A percentile compares a stretch with the other conserved stretches of the same genome.
Conservation (phyloP, 1,140 invertebrate species). For the Drosophila takahashii region DNA sequence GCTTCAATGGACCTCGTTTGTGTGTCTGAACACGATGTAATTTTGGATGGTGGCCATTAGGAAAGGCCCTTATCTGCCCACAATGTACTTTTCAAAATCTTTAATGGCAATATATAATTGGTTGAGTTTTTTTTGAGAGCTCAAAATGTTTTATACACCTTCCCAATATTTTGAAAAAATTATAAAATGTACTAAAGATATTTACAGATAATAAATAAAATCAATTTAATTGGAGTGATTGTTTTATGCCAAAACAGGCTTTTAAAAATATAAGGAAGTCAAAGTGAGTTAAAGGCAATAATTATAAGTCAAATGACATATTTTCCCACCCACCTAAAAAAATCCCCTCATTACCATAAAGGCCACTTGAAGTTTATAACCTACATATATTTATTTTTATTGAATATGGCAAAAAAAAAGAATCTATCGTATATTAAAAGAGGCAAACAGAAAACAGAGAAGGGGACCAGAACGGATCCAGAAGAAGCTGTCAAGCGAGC, state of each 20-base stretch:
- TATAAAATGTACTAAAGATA: no score
- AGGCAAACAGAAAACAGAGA: neutral
- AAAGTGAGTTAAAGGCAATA: no score
- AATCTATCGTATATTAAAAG: neutral
- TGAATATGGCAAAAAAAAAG: conserved; percentile 17
- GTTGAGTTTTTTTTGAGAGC: no score
- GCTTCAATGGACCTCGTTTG: conserved; percentile 10
- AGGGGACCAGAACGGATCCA: neutral
- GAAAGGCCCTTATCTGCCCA: neutral
- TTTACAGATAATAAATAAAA: no score
- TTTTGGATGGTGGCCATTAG: neutral
- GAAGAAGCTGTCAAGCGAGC: conserved; percentile 14
- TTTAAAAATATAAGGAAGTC: no score
- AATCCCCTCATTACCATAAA: neutral
- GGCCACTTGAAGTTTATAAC: neutral
- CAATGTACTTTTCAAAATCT: neutral
- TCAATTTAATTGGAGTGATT: no score
- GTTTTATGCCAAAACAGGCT: no score
- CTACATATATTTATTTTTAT: conserved; percentile 1
- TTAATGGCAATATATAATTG: neutral
- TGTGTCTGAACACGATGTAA: conserved; percentile 6
- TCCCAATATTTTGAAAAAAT: no score
- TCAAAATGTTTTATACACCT: no score
- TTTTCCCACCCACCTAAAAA: neutral
- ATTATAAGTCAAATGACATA: no score